Conservation (phyloP, 2,888 invertebrate genomes). For the Clistopyga incitator region DNA sequence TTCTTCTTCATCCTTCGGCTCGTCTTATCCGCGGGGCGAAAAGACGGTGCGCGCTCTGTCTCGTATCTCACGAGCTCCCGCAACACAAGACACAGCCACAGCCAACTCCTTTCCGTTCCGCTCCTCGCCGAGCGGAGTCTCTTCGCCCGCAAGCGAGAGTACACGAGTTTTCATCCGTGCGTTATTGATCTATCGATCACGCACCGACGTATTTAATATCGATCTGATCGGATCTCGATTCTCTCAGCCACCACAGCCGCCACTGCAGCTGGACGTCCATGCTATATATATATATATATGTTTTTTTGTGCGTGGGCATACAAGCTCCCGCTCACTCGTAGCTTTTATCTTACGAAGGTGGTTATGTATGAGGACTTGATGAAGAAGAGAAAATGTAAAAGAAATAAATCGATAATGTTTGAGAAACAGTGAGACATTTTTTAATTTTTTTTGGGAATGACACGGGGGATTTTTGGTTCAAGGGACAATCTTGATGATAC, state of each 20-base stretch:
- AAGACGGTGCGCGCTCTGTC: neutral
- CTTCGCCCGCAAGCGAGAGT: slow-evolving; percentile 71
- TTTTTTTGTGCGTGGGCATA: slow-evolving; percentile 50
- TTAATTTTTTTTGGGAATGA: neutral
- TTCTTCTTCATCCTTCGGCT: neutral
- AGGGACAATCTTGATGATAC: too few relatives aligned
- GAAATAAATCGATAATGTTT: too few relatives aligned
- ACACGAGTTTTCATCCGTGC: slow-evolving; percentile 75
- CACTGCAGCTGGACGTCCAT: neutral
- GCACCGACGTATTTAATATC: slow-evolving; percentile 70
- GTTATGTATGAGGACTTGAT: neutral
- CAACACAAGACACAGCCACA: neutral
- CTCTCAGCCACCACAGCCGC: slow-evolving; percentile 2
- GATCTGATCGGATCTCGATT: slow-evolving; percentile 32
- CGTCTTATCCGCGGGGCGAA: slow-evolving; percentile 23
- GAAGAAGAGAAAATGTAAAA: too few relatives aligned
- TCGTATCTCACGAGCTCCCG: slow-evolving; percentile 56
- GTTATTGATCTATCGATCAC: slow-evolving; percentile 79
- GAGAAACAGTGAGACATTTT: too few relatives aligned
- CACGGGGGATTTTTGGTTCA: too few relatives aligned
- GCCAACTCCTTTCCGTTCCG: neutral
- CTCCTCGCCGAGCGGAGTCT: slow-evolving; percentile 25
- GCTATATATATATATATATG: neutral
- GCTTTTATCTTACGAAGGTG: neutral
- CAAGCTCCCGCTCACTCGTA: slow-evolving; percentile 35